Conservation (phyloP, 2,888 invertebrate genomes). For the Cacoxenus indagator region DNA sequence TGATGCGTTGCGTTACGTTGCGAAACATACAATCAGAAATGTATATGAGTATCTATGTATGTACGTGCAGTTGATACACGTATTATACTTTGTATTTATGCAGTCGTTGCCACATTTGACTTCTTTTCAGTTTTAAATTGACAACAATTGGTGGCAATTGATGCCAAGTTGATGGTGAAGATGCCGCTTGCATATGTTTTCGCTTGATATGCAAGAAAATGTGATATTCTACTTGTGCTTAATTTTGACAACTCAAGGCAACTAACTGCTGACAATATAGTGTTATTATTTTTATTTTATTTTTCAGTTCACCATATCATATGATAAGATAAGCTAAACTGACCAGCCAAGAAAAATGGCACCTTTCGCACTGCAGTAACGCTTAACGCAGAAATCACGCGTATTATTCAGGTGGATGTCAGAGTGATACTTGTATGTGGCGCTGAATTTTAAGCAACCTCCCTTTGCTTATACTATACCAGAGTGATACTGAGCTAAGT, state of each 20-base stretch:
- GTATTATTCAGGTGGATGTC: too few relatives aligned
- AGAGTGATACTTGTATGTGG: too few relatives aligned
- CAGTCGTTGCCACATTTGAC: conserved; percentile 41
- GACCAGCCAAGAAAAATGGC: too few relatives aligned
- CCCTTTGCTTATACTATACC: too few relatives aligned
- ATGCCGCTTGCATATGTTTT: not conserved
- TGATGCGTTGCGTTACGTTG: not conserved
- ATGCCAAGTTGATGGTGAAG: conserved; percentile 26
- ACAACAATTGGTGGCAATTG: conserved; percentile 55
- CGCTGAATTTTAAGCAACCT: too few relatives aligned
- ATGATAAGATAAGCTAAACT: too few relatives aligned
- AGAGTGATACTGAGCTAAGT: too few relatives aligned
- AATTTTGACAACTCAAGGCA: too few relatives aligned
- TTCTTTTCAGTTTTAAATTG: conserved; percentile 67
- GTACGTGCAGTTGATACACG: not conserved
- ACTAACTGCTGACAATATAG: not conserved
- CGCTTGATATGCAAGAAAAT: not conserved
- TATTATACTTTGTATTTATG: not conserved
- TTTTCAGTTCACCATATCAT: too few relatives aligned
- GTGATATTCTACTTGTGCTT: not conserved
- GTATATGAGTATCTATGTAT: not conserved
- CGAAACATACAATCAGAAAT: not conserved
- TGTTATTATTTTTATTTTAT: not conserved
- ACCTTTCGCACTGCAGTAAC: too few relatives aligned
- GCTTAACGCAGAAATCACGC: too few relatives aligned